Conservation (phyloP, 2,888 invertebrate species). For the Cryptophagus acutangulus region DNA sequence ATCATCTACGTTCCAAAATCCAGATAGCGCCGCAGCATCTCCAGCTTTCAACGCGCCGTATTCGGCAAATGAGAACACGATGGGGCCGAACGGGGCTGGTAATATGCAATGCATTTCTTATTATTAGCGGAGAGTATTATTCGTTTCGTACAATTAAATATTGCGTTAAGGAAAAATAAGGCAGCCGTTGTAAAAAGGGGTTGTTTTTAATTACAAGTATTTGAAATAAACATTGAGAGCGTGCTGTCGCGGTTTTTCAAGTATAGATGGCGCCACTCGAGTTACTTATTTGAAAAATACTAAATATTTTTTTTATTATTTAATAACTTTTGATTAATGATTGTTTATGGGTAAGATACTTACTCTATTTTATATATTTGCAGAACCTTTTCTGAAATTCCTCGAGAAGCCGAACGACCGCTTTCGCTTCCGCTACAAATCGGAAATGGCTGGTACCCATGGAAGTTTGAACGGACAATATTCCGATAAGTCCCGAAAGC, state of each 20-base stretch:
- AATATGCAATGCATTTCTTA: too few relatives aligned
- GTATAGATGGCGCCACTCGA: neutral
- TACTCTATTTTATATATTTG: slow-evolving; percentile 15
- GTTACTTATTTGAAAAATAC: too few relatives aligned
- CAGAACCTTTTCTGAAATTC: slow-evolving; percentile 55
- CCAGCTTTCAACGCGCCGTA: slow-evolving; percentile 5
- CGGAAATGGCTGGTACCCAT: slow-evolving; percentile 84
- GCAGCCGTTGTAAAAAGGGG: too few relatives aligned
- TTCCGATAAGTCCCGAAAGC: slow-evolving; percentile 55
- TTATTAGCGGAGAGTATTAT: too few relatives aligned
- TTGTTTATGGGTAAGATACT: neutral
- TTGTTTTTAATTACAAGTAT: slow-evolving; percentile 1
- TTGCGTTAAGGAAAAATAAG: too few relatives aligned
- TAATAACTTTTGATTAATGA: neutral
- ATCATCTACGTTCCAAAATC: slow-evolving; percentile 26
- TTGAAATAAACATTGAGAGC: too few relatives aligned
- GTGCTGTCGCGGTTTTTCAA: neutral
- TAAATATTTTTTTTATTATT: too few relatives aligned
- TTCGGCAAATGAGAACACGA: too few relatives aligned
- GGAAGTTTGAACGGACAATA: slow-evolving; percentile 68
- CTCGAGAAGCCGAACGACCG: slow-evolving; percentile 72
- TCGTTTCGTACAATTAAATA: too few relatives aligned
- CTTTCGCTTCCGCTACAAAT: slow-evolving; percentile 79
- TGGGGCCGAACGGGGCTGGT: too few relatives aligned
- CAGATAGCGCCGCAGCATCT: slow-evolving; percentile 10